These are phyloP conservation scores for Nymphalis c-album DNA, from an alignment of 2,888 invertebrate species.

Conservation along the genomic window DNA sequence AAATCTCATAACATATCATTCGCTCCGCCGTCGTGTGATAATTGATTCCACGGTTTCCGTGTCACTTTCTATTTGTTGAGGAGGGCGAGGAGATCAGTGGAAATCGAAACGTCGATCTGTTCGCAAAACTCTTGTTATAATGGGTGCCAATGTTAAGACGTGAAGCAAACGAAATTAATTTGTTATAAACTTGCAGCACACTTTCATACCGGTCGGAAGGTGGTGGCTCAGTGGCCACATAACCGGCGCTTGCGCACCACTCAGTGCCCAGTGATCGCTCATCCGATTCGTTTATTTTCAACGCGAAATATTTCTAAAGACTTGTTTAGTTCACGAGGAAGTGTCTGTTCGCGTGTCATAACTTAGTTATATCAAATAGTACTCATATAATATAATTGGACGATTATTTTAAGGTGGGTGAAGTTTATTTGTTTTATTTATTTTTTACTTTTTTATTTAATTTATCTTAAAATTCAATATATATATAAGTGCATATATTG, in stretches of 20 bases:
- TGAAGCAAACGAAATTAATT: slow-evolving; percentile 73
- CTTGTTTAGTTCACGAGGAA: slow-evolving; percentile 37
- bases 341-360: slow-evolving; percentile 38
- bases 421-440: slow-evolving; percentile 7
- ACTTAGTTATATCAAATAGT: slow-evolving; percentile 12
- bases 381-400: slow-evolving; percentile 24
- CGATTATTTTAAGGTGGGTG: slow-evolving; percentile 24
- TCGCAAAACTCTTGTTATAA: slow-evolving; percentile 54
- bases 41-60: slow-evolving; percentile 19
- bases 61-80: slow-evolving; percentile 28
- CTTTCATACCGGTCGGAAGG: slow-evolving; percentile 65
- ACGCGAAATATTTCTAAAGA: slow-evolving; percentile 36
- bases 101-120: slow-evolving; percentile 17
- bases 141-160: slow-evolving; percentile 62
- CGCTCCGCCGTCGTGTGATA: slow-evolving; percentile 2
- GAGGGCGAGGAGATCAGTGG: slow-evolving; percentile 13
- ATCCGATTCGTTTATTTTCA: slow-evolving; percentile 37
- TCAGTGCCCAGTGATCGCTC: slow-evolving; percentile 40
- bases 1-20: slow-evolving; percentile 1
- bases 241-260: slow-evolving; percentile 63
- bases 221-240: slow-evolving; percentile 57
- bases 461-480: no score
- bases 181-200: slow-evolving; percentile 55
- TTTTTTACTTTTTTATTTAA: no score
- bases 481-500: no score